Percentiles rank a stretch among this genome's conserved stretches.
Evolutionary conservation across 1,140 invertebrate genomes (phyloP).

Genomic region (Drosophila sp.): DNA sequence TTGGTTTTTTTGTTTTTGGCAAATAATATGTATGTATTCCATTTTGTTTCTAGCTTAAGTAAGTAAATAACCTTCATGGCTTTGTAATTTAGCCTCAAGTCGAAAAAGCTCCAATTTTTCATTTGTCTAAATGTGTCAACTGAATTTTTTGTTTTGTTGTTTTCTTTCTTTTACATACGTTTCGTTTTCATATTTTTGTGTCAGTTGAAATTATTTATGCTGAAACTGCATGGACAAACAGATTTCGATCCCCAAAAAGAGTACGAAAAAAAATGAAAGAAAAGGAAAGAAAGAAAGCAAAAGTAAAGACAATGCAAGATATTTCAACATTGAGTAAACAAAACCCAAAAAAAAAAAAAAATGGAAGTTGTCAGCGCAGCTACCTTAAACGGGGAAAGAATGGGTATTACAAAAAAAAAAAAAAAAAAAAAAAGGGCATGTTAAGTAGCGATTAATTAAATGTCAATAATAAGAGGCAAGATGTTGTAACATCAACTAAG

Average conservation of each 20-base stretch:
- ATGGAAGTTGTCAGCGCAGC: constrained; percentile 12
- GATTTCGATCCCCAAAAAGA: constrained; percentile 23
- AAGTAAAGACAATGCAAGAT: constrained; percentile 46
- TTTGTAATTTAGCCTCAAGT: constrained; percentile 19
- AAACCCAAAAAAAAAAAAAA: constrained; percentile 17
- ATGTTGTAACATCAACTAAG: constrained; percentile 27
- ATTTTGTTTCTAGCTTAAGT: constrained; percentile 41
- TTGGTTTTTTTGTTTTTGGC: constrained; percentile 1
- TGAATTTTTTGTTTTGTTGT: constrained; percentile 36
- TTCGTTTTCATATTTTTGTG: constrained; percentile 54
- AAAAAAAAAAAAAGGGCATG: constrained; percentile 24
- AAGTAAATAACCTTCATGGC: constrained; percentile 24
- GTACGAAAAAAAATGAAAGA: constrained; percentile 29
- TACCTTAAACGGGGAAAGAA: background rate
- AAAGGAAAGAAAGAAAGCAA: constrained; percentile 26
- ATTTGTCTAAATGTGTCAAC: constrained; percentile 62
- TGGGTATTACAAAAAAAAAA: too few species aligned
- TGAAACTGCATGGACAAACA: constrained; percentile 64
- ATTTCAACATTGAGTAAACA: constrained; percentile 62
- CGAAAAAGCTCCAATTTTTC: constrained; percentile 44
- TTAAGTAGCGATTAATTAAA: constrained; percentile 74
- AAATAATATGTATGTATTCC: background rate
- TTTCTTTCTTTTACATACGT: constrained; percentile 30
- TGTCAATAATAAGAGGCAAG: constrained; percentile 57
- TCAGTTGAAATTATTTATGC: constrained; percentile 70